Evolutionary conservation across 23 tunicate genomes (phyloP).

Genomic region (Halocynthia aurantium): DNA sequence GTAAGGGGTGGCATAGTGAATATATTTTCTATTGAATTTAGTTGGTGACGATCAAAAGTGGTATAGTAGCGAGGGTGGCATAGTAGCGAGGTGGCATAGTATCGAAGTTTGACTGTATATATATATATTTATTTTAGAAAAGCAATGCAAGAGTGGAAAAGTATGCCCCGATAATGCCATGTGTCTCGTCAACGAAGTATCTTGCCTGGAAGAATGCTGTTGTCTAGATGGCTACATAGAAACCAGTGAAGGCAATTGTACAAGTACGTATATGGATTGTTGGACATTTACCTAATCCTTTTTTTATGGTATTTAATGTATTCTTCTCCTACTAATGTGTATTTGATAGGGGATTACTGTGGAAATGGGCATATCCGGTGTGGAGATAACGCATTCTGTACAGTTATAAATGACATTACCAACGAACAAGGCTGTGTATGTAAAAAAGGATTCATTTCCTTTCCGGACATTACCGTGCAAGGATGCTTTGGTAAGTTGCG

Average conservation of each 20-base stretch:
- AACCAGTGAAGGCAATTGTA: too few relatives aligned
- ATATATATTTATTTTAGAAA: too few relatives aligned
- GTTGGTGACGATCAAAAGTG: too few relatives aligned
- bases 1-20: too few relatives aligned
- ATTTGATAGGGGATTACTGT: background rate
- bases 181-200: background rate
- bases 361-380: background rate
- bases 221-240: background rate
- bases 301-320: too few relatives aligned
- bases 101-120: too few relatives aligned
- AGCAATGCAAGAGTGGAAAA: slow-evolving; percentile 7
- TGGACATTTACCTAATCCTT: too few relatives aligned
- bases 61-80: too few relatives aligned
- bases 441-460: background rate
- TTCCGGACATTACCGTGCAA: background rate
- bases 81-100: too few relatives aligned
- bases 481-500: slow-evolving; percentile 2
- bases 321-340: too few relatives aligned
- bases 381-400: background rate
- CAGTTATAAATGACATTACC: background rate
- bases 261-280: too few relatives aligned
- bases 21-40: too few relatives aligned
- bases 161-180: background rate
- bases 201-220: slow-evolving; percentile 4
- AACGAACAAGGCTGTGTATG: slow-evolving; percentile 4